A percentile compares a stretch with the other conserved stretches of the same genome.
phyloP scores from a whole-genome alignment of 2,797 vertebrate species.

The Chrysocyon brachyurus region DNA sequence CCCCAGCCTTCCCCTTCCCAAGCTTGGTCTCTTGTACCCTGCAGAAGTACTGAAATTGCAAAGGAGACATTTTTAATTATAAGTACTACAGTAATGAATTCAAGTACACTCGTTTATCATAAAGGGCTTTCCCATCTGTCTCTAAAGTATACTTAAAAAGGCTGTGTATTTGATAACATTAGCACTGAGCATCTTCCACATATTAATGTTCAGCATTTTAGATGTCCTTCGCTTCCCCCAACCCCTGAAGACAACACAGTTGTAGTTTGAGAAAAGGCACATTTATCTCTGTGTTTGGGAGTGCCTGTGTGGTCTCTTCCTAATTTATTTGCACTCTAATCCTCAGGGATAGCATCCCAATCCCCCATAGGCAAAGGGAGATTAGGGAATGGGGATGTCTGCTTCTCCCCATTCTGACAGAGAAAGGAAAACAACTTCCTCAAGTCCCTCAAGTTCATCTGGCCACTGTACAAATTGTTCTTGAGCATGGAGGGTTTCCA shows the following conservation, averaged over 20 bases:
- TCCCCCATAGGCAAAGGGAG: constrained; percentile 89
- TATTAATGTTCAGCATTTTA: constrained; percentile 79
- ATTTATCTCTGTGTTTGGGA: constrained; percentile 26
- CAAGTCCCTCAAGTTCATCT: constrained; percentile 89
- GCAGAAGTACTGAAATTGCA: constrained; percentile 85
- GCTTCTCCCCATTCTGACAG: constrained; percentile 87
- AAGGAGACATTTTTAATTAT: constrained; percentile 90
- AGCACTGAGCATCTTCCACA: constrained; percentile 85
- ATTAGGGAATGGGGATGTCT: constrained; percentile 86
- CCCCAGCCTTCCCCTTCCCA: constrained; percentile 39
- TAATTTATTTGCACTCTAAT: constrained; percentile 90
- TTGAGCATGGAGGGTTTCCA: constrained; percentile 90
- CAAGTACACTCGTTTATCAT: constrained; percentile 91
- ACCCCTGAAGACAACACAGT: constrained; percentile 60
- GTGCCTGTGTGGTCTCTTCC: constrained; percentile 88
- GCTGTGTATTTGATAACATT: constrained; percentile 89
- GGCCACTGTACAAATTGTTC: constrained; percentile 91
- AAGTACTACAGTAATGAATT: constrained; percentile 89
- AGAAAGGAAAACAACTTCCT: constrained; percentile 88
- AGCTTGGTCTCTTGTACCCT: constrained; percentile 81
- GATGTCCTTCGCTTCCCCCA: constrained; percentile 68
- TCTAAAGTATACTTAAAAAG: constrained; percentile 90
- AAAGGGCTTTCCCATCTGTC: constrained; percentile 90
- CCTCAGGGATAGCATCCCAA: constrained; percentile 87
- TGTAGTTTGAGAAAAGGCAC: constrained; percentile 79